Base-by-base conservation (phyloP, 2,113 vertebrate species). In the Lepus europaeus region DNA sequence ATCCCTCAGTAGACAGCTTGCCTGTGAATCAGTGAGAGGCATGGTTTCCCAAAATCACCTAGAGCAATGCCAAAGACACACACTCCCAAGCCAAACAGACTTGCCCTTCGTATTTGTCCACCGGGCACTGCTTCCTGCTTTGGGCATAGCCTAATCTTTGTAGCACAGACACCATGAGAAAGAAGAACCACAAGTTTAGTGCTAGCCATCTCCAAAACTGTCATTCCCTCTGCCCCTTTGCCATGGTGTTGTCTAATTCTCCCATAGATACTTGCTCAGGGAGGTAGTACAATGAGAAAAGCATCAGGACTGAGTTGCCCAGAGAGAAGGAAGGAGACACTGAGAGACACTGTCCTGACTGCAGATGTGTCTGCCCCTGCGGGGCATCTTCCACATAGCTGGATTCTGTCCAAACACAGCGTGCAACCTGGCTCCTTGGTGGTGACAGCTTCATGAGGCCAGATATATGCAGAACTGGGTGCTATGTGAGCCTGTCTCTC, bases 391-490 rank as follows among this genome's bases (percentile, higher is more conserved):
- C 70, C 69, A 49, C 13, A 0, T 5, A 25, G 27, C 49, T 39
- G 2, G 49, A 31, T 66, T 19, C 16, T 20, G 0, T 25, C 8
- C 51, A 0, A 0, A 72, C 13, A 45, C 3, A 0, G 77, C 64
- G 13, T 14, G 12, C 31, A 9, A 39, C 13, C 39, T 59, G 23
- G 49, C 17, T 70, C 25, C 78, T 16, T 2, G 9, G 1, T 19
- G 36, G 25, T 14, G 25, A 73, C 23, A 29, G 5, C 19, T 53
- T 11, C 22, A 6, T 5, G 10, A n/a, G 11, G 25, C 86, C 17
- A 80, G 7, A 51, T 4, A 36, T 20, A 45, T 2, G 1, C 20
- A 87, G 72, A 45, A 31, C 2, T 23, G 22, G 64, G 27, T 8
- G 22, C 6, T 22, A 11, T 1, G 2, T 59, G 23, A 29, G 2